These are phyloP conservation scores for Siniperca obscura DNA, from an alignment of 2,797 vertebrate genomes.

Conservation along the genomic window DNA sequence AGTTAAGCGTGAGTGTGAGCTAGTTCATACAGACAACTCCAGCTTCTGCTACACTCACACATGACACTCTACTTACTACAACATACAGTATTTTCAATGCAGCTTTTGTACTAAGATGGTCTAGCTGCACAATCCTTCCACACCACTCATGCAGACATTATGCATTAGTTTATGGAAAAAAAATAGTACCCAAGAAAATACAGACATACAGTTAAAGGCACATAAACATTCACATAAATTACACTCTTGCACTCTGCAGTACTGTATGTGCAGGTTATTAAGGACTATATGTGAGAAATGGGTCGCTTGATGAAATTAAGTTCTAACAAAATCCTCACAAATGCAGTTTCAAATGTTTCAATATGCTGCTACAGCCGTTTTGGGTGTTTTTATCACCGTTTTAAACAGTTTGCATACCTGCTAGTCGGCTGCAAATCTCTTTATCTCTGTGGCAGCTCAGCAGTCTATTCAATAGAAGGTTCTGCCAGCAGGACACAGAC, in stretches of 20 bases:
- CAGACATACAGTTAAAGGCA: not conserved
- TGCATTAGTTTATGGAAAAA: not conserved
- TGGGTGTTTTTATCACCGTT: slow-evolving; percentile 23
- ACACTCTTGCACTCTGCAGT: not conserved
- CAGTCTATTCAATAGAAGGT: slow-evolving; percentile 59
- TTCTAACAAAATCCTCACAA: slow-evolving; percentile 38
- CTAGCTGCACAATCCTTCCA: not conserved
- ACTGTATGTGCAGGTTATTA: not conserved
- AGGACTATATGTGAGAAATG: slow-evolving; percentile 21
- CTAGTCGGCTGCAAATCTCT: slow-evolving; percentile 68
- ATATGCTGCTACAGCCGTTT: slow-evolving; percentile 12
- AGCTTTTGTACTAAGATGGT: no score
- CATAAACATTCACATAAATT: not conserved
- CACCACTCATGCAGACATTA: not conserved
- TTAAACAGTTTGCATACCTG: slow-evolving; percentile 67
- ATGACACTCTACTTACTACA: not conserved
- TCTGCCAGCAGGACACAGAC: slow-evolving; percentile 72
- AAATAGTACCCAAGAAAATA: not conserved
- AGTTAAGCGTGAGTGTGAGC: not conserved
- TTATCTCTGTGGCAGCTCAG: slow-evolving; percentile 66
- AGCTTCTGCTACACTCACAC: not conserved
- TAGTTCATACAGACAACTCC: not conserved
- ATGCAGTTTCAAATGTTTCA: slow-evolving; percentile 25
- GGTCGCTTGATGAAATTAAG: slow-evolving; percentile 23
- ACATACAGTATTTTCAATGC: no score